These are phyloP conservation scores for Leucophenga varia DNA, from an alignment of 1,140 invertebrate species.

Conservation along the genomic window DNA sequence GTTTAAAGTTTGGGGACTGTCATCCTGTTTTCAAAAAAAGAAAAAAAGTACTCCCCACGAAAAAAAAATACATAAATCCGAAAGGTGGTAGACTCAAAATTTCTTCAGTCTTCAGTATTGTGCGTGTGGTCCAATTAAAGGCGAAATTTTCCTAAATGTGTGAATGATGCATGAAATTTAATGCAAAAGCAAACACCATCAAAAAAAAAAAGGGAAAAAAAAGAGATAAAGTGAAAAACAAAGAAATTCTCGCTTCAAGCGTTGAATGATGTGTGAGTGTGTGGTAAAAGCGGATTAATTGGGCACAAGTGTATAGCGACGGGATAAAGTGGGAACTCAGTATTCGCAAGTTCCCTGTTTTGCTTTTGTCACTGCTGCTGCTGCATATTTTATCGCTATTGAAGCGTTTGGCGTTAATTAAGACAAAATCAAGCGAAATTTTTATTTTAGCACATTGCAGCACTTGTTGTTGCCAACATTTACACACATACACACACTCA, in stretches of 20 bases:
- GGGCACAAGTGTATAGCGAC: slow-evolving; percentile 5
- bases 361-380: slow-evolving; percentile 3
- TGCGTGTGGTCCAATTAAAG: slow-evolving; percentile 56
- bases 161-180: slow-evolving; percentile 55
- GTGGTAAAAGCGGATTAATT: slow-evolving; percentile 20
- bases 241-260: slow-evolving; percentile 3
- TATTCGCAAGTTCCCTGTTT: background rate
- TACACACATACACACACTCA: slow-evolving; percentile 2
- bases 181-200: slow-evolving; percentile 20
- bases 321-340: too few species aligned
- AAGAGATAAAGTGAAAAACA: background rate
- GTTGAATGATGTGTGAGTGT: slow-evolving; percentile 46
- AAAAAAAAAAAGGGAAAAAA: slow-evolving; percentile 5
- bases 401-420: slow-evolving; percentile 57
- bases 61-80: too few species aligned
- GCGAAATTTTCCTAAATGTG: slow-evolving; percentile 43
- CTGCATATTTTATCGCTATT: slow-evolving; percentile 56
- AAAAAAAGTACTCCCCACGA: too few species aligned
- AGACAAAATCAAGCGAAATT: slow-evolving; percentile 56
- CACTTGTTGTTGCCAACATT: background rate
- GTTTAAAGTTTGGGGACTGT: too few species aligned
- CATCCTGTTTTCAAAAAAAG: too few species aligned
- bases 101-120: too few species aligned
- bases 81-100: too few species aligned
- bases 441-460: slow-evolving; percentile 54